Evolutionary conservation across 2,113 vertebrate species (phyloP), one percentile per base, ranked within the genome.

Genomic region (Megaceryle maxima): DNA sequence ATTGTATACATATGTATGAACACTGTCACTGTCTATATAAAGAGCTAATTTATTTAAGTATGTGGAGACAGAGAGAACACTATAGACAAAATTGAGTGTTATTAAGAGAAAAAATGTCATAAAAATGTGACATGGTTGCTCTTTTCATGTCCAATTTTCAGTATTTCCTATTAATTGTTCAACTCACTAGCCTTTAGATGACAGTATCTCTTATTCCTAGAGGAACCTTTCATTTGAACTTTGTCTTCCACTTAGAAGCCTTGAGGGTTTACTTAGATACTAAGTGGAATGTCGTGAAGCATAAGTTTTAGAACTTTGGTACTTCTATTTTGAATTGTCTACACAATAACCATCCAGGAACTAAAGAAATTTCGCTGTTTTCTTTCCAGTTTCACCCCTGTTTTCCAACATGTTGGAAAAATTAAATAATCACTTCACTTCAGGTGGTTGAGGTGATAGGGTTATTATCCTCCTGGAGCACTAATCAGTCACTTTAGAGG

Each of bases 101-200:
- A 88, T 76, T 94, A 70, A 81, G 72, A 82, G 66, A 25, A 87
- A 84, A 77, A 88, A 56, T 8, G 51, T 28, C 3, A 33, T 26
- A 44, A 70, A 90, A 77, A 60, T 44, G 11, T 86, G 56, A 35
- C 26, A 56, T 22, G n/a, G 48, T 48, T 95, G 31, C 28, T 93
- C 48, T 92, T 92, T 82, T 41, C 57, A 76, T 29, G 79, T 55
- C 24, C 33, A 39, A 16, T 83, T 89, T 92, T 93, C 24, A 68
- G 43, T 67, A 87, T 88, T 92, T 94, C 55, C 22, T 89, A 63
- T 92, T 90, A 96, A 86, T 93, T 96, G 91, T 95, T 93, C 74
- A 87, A 26, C 25, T 81, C 50, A 55, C 44, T 85, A 93, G 46
- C 56, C 76, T 78, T 88, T 78, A 72, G 68, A 94, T 78, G 83